phyloP scores from a whole-genome alignment of 2,888 invertebrate genomes.

The Eilema sororculum region DNA sequence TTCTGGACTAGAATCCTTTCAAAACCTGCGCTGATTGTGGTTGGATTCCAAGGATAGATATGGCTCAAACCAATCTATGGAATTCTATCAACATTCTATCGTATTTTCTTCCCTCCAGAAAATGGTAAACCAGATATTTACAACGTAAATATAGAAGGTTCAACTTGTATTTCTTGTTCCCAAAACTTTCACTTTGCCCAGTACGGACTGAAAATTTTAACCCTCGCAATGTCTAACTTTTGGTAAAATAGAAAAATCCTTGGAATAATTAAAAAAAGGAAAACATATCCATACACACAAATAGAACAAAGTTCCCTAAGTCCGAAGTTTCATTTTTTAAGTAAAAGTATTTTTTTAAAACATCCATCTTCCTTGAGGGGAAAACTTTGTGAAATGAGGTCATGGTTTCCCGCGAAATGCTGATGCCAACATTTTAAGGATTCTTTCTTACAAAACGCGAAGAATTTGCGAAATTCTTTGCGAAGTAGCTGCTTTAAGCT shows the following conservation, averaged over 20 bases:
- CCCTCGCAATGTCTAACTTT: conserved; percentile 17
- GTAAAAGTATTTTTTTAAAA: conserved; percentile 65
- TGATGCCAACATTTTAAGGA: conserved; percentile 72
- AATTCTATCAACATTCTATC: too few relatives aligned
- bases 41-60: too few relatives aligned
- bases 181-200: conserved; percentile 9
- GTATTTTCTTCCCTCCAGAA: too few relatives aligned
- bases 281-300: conserved; percentile 43
- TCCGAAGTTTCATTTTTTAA: conserved; percentile 51
- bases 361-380: conserved; percentile 79
- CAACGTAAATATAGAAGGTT: neutral
- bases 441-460: conserved; percentile 64
- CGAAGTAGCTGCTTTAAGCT: conserved; percentile 52
- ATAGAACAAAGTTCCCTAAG: conserved; percentile 31
- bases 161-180: neutral
- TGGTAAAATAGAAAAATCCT: conserved; percentile 28
- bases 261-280: conserved; percentile 30
- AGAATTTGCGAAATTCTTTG: conserved; percentile 67
- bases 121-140: neutral
- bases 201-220: neutral
- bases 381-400: conserved; percentile 77
- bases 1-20: too few relatives aligned
- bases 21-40: too few relatives aligned
- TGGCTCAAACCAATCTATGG: too few relatives aligned
- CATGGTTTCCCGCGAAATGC: conserved; percentile 73